Base-by-base conservation (phyloP, 2,888 invertebrate species). In the Zaprionus lineosus region DNA sequence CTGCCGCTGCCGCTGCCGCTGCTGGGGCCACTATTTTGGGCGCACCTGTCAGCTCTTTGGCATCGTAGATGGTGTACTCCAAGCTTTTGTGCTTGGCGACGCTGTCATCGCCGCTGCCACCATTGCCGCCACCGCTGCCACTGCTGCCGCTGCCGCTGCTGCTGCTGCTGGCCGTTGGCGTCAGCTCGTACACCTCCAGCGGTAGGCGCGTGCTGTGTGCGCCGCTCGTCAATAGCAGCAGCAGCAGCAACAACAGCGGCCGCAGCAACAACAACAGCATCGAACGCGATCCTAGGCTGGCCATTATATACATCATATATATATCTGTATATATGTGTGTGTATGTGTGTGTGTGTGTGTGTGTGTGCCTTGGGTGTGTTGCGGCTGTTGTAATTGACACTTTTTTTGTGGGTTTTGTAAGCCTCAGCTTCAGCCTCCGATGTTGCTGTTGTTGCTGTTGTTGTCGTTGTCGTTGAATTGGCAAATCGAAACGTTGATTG, bases 161-260 rank as follows among this genome's bases (percentile, higher is more conserved):
- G 36, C 16, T 55, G 40, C 41, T 53, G 70, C 61, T 58, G 28
- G 74, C 40, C 11, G 83, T 52, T 63, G 88, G 85, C 61, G 88
- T 86, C 64, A 89, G 79, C 73, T 89, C 89, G 62, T 88, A 89
- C 8, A 89, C 88, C 76, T 89, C 89, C 36, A 89, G 86, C 68
- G 89, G 89, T 72, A 89, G 82, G 58, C 89, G 87, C 81, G 89
- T 89, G 81, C 88, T 72, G 28, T 70, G 61, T 41, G 61, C 69
- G 56, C 63, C 70, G 65, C 43, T 52, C 33, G 44, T 11, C 40
- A 51, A 1, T 69, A 63, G 43, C 64, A 59, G 40, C 57, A 59
- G 31, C 53, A 62, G 11, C 58, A 61, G 41, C 53, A 68, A 41
- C 55, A 53, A 34, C 52, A 65, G 39, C 66, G 43, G 26, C 59